Conservation (phyloP, 2,113 vertebrate species). For the Girardinichthys multiradiatus region DNA sequence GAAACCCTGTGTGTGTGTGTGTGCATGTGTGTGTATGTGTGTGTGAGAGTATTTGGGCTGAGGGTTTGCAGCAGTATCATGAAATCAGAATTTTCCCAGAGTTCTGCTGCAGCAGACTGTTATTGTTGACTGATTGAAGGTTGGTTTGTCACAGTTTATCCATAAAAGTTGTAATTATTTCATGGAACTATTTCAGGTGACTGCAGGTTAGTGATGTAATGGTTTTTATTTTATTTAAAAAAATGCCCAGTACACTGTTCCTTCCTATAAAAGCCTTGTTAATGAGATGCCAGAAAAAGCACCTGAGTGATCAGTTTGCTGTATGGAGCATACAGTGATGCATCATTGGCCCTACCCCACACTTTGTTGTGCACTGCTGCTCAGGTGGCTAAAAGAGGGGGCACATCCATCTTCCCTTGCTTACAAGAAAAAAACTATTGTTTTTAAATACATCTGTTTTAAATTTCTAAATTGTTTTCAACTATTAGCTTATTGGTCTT, state of each 20-base stretch:
- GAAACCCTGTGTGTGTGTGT: slow-evolving; percentile 40
- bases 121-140: slow-evolving; percentile 11
- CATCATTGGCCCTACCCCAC: too few species aligned
- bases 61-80: slow-evolving; percentile 55
- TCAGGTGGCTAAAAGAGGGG: too few species aligned
- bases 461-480: background rate
- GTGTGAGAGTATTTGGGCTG: slow-evolving; percentile 24
- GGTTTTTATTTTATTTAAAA: background rate
- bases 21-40: slow-evolving; percentile 20
- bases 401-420: too few species aligned
- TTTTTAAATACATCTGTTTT: background rate
- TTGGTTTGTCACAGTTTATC: background rate
- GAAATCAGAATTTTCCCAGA: slow-evolving; percentile 66
- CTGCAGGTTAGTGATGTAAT: background rate
- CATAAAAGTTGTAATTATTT: background rate
- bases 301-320: too few species aligned
- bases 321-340: too few species aligned
- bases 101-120: slow-evolving; percentile 53
- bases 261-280: too few species aligned
- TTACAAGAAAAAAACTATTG: background rate
- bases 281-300: too few species aligned
- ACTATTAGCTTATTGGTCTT: background rate
- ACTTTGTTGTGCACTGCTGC: too few species aligned
- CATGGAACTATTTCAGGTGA: background rate
- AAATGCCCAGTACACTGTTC: background rate